Percentiles rank a stretch among this genome's conserved stretches.
phyloP scores from a whole-genome alignment of 2,113 vertebrate genomes.

The Spheniscus mendiculus region DNA sequence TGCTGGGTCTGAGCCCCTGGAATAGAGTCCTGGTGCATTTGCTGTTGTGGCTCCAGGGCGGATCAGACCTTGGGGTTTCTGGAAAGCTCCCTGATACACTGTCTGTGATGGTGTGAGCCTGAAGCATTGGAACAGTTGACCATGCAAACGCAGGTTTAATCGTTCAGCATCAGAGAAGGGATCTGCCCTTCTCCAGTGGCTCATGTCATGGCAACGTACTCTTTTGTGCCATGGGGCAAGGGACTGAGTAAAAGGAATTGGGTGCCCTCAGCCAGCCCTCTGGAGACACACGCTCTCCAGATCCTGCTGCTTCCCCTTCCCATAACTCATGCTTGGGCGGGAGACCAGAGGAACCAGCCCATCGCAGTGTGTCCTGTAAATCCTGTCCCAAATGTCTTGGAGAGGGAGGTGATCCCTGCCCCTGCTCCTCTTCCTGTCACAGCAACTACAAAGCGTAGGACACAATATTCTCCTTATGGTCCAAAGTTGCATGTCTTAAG shows the following conservation, averaged over 20 bases:
- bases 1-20: rapidly evolving
- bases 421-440: not conserved
- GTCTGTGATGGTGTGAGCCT: not conserved
- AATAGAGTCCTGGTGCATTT: not conserved
- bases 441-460: not conserved
- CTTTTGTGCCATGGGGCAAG: not conserved
- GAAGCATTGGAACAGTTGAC: not conserved
- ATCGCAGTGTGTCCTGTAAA: not conserved
- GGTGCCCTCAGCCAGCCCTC: not conserved
- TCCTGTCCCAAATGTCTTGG: too few species aligned
- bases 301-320: not conserved
- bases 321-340: not conserved
- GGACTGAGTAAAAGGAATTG: not conserved
- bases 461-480: rapidly evolving
- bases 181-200: not conserved
- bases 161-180: not conserved
- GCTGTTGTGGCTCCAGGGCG: not conserved
- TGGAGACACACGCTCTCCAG: rapidly evolving
- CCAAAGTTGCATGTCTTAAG: not conserved
- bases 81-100: not conserved
- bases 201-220: rapidly evolving
- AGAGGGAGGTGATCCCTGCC: not conserved
- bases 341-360: not conserved
- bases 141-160: not conserved
- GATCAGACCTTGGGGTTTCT: not conserved